Conservation (phyloP, 2,113 vertebrate genomes). For the Bombycilla garrulus region DNA sequence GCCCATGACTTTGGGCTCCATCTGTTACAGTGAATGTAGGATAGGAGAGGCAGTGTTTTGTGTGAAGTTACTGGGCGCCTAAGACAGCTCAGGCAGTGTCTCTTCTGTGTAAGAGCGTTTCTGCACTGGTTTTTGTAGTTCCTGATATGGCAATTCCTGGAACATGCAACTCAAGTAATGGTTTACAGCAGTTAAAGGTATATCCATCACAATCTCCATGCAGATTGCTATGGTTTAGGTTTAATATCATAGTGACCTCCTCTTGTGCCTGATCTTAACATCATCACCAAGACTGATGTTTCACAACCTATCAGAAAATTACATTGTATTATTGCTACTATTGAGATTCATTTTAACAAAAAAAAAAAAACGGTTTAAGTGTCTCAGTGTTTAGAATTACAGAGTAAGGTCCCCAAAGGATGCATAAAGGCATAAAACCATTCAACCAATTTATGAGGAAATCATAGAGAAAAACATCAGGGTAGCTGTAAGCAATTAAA, state of each 20-base stretch:
- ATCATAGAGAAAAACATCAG: not conserved
- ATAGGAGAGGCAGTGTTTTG: not conserved
- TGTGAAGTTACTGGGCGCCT: not conserved
- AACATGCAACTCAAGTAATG: not conserved
- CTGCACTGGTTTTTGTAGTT: not conserved
- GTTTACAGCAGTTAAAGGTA: not conserved
- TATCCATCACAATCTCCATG: not conserved
- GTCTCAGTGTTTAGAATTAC: not conserved
- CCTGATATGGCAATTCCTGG: not conserved
- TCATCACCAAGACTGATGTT: accelerated
- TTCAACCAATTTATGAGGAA: not conserved
- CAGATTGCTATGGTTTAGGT: not conserved
- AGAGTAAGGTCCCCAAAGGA: not conserved
- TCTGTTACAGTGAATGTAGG: not conserved
- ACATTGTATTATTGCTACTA: accelerated
- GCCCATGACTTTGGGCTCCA: not conserved
- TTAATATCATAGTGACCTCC: not conserved
- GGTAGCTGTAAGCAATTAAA: not conserved
- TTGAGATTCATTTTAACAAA: not conserved
- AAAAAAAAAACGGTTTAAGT: not conserved
- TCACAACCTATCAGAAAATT: not conserved
- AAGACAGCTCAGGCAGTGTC: not conserved
- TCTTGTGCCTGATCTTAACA: not conserved
- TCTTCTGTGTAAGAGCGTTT: not conserved
- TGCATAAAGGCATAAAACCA: not conserved